A percentile compares a stretch with the other conserved stretches of the same genome.
Conservation (phyloP, 2,797 vertebrate species). For the Somateria mollissima region DNA sequence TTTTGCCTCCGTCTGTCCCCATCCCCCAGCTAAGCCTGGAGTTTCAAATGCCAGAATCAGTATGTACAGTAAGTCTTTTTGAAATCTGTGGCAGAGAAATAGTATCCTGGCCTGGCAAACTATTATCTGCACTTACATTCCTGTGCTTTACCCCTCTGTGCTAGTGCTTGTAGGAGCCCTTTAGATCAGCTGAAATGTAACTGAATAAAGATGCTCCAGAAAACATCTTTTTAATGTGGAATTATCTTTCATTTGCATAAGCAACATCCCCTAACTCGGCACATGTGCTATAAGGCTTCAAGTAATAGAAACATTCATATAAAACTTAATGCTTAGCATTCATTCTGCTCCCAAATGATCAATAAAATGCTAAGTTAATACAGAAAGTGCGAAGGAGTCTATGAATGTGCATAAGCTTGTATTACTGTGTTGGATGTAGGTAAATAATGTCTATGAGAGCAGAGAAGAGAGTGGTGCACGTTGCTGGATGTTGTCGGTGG, state of each 20-base stretch:
- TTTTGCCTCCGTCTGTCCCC: background rate
- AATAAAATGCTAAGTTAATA: constrained; percentile 45
- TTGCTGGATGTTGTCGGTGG: background rate
- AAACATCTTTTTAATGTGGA: constrained; percentile 55
- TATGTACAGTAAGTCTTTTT: constrained; percentile 55
- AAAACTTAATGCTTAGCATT: constrained; percentile 56
- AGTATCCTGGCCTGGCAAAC: constrained; percentile 49
- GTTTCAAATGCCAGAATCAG: constrained; percentile 67
- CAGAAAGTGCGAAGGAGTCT: background rate
- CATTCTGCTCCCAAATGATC: constrained; percentile 31
- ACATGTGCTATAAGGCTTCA: constrained; percentile 5
- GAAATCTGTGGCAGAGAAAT: constrained; percentile 65
- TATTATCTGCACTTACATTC: constrained; percentile 50
- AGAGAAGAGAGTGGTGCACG: background rate
- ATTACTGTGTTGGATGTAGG: background rate
- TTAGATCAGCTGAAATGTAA: constrained; percentile 41
- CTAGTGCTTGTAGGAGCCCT: constrained; percentile 26
- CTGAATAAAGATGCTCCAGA: constrained; percentile 56
- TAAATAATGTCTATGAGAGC: background rate
- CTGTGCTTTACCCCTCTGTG: background rate
- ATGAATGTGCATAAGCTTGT: background rate
- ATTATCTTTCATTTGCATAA: constrained; percentile 57
- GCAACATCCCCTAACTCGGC: constrained; percentile 34
- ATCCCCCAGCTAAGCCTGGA: constrained; percentile 29
- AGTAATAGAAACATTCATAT: constrained; percentile 33